Conservation (phyloP, 1,140 invertebrate species). For the Ips nitidus region DNA sequence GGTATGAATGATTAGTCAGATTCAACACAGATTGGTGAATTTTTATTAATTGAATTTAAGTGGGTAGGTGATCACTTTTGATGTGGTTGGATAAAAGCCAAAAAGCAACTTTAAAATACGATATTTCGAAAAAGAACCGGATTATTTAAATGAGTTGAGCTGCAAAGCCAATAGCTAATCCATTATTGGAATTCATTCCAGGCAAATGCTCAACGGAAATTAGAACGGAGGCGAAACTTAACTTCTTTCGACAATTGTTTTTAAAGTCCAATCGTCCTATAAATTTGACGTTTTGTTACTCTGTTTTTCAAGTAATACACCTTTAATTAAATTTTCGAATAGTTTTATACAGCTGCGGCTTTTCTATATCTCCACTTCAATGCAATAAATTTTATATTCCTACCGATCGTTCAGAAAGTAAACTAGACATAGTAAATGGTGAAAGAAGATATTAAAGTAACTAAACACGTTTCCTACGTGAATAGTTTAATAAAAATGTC, state of each 20-base stretch:
- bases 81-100: not conserved
- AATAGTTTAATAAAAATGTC: constrained; percentile 4
- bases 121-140: not conserved
- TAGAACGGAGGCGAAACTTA: not conserved
- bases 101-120: not conserved
- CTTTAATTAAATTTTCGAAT: too few species aligned
- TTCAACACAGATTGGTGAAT: too few species aligned
- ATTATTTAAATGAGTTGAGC: constrained; percentile 3
- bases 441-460: not conserved
- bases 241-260: not conserved
- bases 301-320: too few species aligned
- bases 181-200: not conserved
- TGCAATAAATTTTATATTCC: too few species aligned
- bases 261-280: not conserved
- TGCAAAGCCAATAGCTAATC: not conserved
- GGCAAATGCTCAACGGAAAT: not conserved
- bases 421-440: not conserved
- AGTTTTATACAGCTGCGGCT: too few species aligned
- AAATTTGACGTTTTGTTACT: too few species aligned
- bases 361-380: too few species aligned
- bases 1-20: too few species aligned
- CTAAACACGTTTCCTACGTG: constrained; percentile 1
- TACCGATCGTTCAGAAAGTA: too few species aligned
- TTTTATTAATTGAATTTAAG: too few species aligned
- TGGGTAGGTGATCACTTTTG: not conserved